Conservation (phyloP, 2,113 vertebrate genomes). For the Siphamia tubifer region DNA sequence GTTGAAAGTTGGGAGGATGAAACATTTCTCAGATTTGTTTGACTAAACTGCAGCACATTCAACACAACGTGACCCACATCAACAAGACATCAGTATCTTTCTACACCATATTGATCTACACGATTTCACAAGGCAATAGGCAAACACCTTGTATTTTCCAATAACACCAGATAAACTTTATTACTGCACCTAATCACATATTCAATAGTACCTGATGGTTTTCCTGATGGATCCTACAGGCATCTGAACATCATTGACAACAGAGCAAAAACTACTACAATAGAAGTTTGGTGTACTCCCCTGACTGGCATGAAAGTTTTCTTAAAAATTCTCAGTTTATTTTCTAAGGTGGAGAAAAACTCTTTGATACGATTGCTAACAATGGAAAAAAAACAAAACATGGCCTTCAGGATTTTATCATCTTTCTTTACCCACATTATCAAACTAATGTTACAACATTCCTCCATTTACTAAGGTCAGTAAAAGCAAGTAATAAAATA, state of each 20-base stretch:
- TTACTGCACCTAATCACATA: conserved; percentile 8
- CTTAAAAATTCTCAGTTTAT: background rate
- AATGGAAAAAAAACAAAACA: too few relatives aligned
- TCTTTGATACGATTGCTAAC: background rate
- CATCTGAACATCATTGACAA: background rate
- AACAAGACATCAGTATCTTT: conserved; percentile 9
- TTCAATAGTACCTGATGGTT: background rate
- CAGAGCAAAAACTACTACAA: background rate
- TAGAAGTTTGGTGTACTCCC: background rate
- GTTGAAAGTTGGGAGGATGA: too few relatives aligned
- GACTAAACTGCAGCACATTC: background rate
- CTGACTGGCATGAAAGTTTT: background rate
- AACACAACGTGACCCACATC: background rate
- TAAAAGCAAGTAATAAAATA: too few relatives aligned
- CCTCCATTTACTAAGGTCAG: too few relatives aligned
- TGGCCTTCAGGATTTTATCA: too few relatives aligned
- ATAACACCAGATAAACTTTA: background rate
- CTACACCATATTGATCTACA: conserved; percentile 13
- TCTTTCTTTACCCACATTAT: too few relatives aligned
- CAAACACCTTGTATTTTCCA: background rate
- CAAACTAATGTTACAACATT: too few relatives aligned
- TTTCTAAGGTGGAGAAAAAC: background rate
- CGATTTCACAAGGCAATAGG: conserved; percentile 1
- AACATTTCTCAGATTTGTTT: background rate
- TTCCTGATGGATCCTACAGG: conserved; percentile 7